Conservation (phyloP, 2,888 invertebrate species). For the Meandrusa payeni region DNA sequence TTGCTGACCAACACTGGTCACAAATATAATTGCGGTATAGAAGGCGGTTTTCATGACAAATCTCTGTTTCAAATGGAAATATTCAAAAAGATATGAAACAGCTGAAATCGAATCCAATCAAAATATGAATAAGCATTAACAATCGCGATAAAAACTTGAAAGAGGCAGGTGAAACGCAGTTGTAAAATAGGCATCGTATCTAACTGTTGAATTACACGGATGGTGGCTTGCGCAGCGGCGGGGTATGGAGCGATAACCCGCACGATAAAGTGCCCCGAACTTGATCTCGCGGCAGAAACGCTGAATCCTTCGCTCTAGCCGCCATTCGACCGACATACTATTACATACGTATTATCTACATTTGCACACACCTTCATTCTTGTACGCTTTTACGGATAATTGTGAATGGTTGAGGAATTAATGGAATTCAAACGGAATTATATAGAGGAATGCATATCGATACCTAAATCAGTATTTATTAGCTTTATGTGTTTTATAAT, state of each 20-base stretch:
- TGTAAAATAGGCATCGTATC: no score
- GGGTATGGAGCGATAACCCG: conserved; percentile 12
- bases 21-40: no score
- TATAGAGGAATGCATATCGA: conserved; percentile 7
- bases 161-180: no score
- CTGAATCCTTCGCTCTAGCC: not conserved
- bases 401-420: conserved; percentile 5
- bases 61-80: no score
- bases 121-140: no score
- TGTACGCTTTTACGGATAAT: conserved; percentile 7
- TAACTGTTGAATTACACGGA: no score
- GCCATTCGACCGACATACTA: conserved; percentile 5
- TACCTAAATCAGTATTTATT: conserved; percentile 4
- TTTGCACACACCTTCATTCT: conserved; percentile 3
- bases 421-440: conserved; percentile 4
- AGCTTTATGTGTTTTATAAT: no score
- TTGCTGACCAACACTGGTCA: no score
- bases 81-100: no score
- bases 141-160: no score
- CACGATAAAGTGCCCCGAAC: conserved; percentile 17
- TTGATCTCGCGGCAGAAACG: conserved; percentile 15
- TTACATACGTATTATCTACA: conserved; percentile 1
- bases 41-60: no score
- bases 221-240: not conserved
- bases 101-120: no score